Evolutionary conservation across 2,113 vertebrate species (phyloP), one percentile per base, ranked within the genome.

Genomic region (Buteo buteo): DNA sequence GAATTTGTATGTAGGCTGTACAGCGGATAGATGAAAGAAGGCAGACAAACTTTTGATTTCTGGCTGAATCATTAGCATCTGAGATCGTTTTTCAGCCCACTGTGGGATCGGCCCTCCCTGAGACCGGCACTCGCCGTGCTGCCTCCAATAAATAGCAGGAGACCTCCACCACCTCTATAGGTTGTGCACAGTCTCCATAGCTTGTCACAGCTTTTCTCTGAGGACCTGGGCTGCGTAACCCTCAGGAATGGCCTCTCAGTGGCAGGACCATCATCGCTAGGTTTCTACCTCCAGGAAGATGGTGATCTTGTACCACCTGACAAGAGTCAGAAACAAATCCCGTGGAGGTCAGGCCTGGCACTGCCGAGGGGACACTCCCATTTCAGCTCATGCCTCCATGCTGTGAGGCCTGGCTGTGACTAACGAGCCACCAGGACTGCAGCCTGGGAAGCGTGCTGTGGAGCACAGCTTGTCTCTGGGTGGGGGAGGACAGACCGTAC

Each of bases 101-200:
- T 52, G 32, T 47, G 34, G 40, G 44, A 52, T 25, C 40, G 52
- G 29, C 28, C 26, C 40, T 70, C 18, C 24, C 34, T 11, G 54
- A 59, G 49, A 47, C 49, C 0, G 0, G 32, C 29, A 9, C 1
- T 8, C 0, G 0, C 29, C 2, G 0, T 3, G 3, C 28, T 54
- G 47, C 26, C 26, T 81, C 13, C 2, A 4, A 7, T 6, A 22
- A 4, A 7, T 6, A 22, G 50, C 21, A 87, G 57, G 34, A 0
- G 7, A 13, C 20, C 13, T 44, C 20, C 67, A 40, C 20, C 66
- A 29, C 8, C 47, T 55, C 7, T 55, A 1, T 4, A 3, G 20
- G 14, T 3, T 49, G 31, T 28, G 14, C 26, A 9, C 25, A 15
- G 7, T 5, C 17, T 67, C 59, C 4, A 7, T 2, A 55, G 6